Percentiles rank a stretch among this genome's conserved stretches.
These are phyloP conservation scores for Physocephala rufipes DNA, from an alignment of 2,888 invertebrate genomes.

Conservation along the genomic window DNA sequence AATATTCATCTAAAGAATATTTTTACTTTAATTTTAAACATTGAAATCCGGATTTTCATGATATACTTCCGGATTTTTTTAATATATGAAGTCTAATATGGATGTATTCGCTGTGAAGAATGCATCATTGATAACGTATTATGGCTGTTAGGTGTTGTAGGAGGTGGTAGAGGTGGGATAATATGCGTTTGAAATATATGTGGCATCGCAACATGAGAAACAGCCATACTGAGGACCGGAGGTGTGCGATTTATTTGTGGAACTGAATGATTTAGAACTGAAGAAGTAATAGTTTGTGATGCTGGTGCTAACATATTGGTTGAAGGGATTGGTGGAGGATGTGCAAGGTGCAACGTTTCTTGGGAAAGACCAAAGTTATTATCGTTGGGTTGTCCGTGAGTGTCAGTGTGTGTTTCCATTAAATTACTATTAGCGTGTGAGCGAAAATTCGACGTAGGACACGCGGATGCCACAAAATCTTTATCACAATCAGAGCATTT, in stretches of 20 bases:
- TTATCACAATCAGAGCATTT: conserved; percentile 66
- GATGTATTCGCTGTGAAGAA: conserved; percentile 60
- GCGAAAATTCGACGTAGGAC: conserved; percentile 62
- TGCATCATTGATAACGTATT: conserved; percentile 61
- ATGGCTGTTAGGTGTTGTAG: conserved; percentile 54
- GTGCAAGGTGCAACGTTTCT: conserved; percentile 27
- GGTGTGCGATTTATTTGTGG: conserved; percentile 47
- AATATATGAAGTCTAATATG: conserved; percentile 49
- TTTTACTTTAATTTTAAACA: conserved; percentile 10
- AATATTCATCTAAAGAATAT: too few relatives aligned
- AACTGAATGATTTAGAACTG: conserved; percentile 3
- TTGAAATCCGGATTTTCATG: neutral
- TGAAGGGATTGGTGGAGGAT: conserved; percentile 45
- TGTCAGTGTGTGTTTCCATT: conserved; percentile 53
- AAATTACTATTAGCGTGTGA: conserved; percentile 58
- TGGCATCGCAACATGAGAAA: conserved; percentile 54
- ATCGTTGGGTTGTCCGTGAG: conserved; percentile 42
- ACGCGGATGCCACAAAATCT: conserved; percentile 61
- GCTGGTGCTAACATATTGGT: conserved; percentile 43
- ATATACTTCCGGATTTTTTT: neutral
- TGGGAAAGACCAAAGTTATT: conserved; percentile 28
- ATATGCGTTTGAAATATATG: conserved; percentile 54
- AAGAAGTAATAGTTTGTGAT: conserved; percentile 44
- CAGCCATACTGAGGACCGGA: conserved; percentile 51
- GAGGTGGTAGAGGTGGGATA: conserved; percentile 57